phyloP scores from a whole-genome alignment of 2,113 vertebrate species.

The Xiphophorus couchianus region DNA sequence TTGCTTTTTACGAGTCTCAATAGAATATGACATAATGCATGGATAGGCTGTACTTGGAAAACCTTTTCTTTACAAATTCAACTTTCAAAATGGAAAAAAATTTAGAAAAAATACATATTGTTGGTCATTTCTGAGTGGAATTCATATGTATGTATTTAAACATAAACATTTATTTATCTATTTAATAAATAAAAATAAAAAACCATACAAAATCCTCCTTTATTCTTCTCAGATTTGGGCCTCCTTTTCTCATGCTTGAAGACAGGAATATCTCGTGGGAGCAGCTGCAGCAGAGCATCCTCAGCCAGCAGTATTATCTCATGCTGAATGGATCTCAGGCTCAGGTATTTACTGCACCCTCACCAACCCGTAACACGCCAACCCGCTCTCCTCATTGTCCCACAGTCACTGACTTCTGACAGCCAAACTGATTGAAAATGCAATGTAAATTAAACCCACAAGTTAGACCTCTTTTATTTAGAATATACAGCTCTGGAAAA shows the following conservation, averaged over 20 bases:
- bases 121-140: too few species aligned
- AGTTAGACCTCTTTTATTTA: too few species aligned
- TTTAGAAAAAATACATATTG: too few species aligned
- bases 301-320: slow-evolving; percentile 85
- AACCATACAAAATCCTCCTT: background rate
- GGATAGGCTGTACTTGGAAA: background rate
- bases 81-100: background rate
- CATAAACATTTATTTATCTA: background rate
- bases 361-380: background rate
- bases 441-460: too few species aligned
- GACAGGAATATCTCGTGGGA: slow-evolving; percentile 88
- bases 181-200: background rate
- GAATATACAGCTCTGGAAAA: too few species aligned
- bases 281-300: slow-evolving; percentile 88
- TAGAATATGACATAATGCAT: background rate
- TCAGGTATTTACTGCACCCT: slow-evolving; percentile 58
- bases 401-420: background rate
- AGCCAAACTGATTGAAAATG: background rate
- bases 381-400: slow-evolving; percentile 12
- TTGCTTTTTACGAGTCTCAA: background rate
- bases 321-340: slow-evolving; percentile 83
- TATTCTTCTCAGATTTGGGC: slow-evolving; percentile 85
- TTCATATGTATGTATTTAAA: too few species aligned
- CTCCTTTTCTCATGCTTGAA: slow-evolving; percentile 86
- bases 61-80: background rate